A percentile compares a stretch with the other conserved stretches of the same genome.
phyloP scores from a whole-genome alignment of 2,797 vertebrate genomes.

The Neoniphon sammara region DNA sequence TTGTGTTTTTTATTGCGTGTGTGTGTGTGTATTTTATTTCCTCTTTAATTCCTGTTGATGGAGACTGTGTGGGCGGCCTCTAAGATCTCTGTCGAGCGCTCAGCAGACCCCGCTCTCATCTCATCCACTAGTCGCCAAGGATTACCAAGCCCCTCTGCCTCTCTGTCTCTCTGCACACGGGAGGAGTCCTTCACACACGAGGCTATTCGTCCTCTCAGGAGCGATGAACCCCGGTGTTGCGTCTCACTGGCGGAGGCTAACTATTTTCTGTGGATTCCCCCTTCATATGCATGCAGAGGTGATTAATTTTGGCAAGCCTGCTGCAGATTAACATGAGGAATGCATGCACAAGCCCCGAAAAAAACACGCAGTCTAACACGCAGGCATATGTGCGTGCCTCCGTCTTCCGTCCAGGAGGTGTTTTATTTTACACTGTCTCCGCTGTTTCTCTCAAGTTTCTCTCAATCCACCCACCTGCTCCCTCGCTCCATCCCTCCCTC shows the following conservation, averaged over 20 bases:
- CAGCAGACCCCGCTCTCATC: conserved; percentile 74
- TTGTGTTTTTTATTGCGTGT: conserved; percentile 11
- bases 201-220: conserved; percentile 39
- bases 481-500: conserved; percentile 7
- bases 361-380: conserved; percentile 22
- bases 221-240: conserved; percentile 17
- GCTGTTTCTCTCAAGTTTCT: conserved; percentile 32
- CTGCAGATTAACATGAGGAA: conserved; percentile 23
- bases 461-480: conserved; percentile 38
- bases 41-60: conserved; percentile 44
- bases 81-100: conserved; percentile 62
- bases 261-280: conserved; percentile 10
- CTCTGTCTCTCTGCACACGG: conserved; percentile 39
- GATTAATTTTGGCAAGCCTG: conserved; percentile 33
- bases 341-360: conserved; percentile 14
- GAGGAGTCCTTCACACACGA: conserved; percentile 45
- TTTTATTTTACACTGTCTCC: conserved; percentile 17
- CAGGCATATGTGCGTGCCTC: neutral
- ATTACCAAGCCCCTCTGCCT: conserved; percentile 59
- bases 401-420: too few relatives aligned
- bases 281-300: conserved; percentile 42
- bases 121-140: conserved; percentile 67
- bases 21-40: neutral
- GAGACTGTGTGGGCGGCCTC: conserved; percentile 64
- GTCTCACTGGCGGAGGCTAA: conserved; percentile 3